Evolutionary conservation across 2,888 invertebrate species (phyloP).

Genomic region (Himalopsyche anomala): DNA sequence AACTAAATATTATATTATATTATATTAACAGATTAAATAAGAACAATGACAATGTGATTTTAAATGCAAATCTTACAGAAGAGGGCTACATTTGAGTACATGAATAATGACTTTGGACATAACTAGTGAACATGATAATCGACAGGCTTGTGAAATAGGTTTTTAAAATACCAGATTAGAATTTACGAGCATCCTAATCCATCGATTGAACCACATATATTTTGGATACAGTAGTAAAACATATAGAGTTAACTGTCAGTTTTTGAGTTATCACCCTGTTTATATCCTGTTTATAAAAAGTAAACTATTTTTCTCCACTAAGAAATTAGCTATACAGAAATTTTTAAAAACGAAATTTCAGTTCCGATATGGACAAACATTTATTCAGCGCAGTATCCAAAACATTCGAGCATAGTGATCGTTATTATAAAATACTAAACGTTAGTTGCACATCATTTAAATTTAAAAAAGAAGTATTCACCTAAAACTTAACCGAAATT

Average conservation of each 20-base stretch:
- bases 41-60: no score
- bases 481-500: constrained; percentile 35
- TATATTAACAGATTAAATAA: no score
- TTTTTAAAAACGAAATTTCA: constrained; percentile 13
- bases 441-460: constrained; percentile 41
- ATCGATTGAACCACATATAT: constrained; percentile 19
- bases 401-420: constrained; percentile 19
- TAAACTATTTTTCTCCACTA: constrained; percentile 27
- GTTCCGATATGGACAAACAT: constrained; percentile 33
- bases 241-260: background rate
- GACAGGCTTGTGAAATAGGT: no score
- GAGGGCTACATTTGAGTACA: no score
- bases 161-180: no score
- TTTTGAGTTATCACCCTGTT: constrained; percentile 34
- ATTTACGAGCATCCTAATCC: background rate
- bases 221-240: constrained; percentile 19
- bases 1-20: no score
- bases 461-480: constrained; percentile 4
- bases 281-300: constrained; percentile 42
- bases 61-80: no score
- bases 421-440: constrained; percentile 24
- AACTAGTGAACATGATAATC: no score
- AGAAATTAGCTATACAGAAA: constrained; percentile 10
- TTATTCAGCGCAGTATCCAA: constrained; percentile 27
- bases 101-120: no score